A percentile compares a stretch with the other conserved stretches of the same genome.
Evolutionary conservation across 2,113 vertebrate genomes (phyloP).

Genomic region (Brachyistius frenatus): DNA sequence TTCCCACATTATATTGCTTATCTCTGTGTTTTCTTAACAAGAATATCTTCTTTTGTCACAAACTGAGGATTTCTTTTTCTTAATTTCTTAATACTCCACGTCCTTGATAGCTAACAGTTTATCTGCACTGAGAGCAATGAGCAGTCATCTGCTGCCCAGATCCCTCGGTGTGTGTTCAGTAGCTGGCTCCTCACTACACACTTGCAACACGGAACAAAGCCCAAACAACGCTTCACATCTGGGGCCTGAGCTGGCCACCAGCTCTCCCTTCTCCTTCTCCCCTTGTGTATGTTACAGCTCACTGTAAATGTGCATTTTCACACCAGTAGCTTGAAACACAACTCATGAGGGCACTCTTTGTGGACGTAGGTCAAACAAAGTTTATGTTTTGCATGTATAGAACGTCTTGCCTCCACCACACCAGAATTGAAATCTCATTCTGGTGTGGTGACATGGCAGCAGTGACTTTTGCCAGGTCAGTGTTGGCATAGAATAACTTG

Average conservation of each 20-base stretch:
- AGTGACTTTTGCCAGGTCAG: background rate
- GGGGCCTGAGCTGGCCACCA: constrained; percentile 72
- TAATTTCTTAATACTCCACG: constrained; percentile 23
- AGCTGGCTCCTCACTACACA: constrained; percentile 62
- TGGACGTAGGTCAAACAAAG: constrained; percentile 58
- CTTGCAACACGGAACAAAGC: constrained; percentile 67
- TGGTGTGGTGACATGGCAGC: background rate
- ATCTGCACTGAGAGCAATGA: constrained; percentile 27
- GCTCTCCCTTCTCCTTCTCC: constrained; percentile 44
- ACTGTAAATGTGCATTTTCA: constrained; percentile 61
- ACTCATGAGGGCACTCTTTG: constrained; percentile 44
- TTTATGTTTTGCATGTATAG: constrained; percentile 45
- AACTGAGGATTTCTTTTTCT: constrained; percentile 8
- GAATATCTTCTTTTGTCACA: background rate
- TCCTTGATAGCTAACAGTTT: constrained; percentile 34
- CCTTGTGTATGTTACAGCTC: constrained; percentile 54
- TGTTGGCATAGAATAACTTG: background rate
- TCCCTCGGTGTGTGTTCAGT: constrained; percentile 65
- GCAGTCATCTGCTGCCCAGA: constrained; percentile 79
- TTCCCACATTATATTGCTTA: background rate
- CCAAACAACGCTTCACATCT: constrained; percentile 75
- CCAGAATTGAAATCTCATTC: too few species aligned
- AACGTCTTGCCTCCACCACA: constrained; percentile 12
- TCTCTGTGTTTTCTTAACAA: background rate
- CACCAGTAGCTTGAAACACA: constrained; percentile 45